Conservation (phyloP, 2,113 vertebrate genomes). For the Hippocampus barbouri region DNA sequence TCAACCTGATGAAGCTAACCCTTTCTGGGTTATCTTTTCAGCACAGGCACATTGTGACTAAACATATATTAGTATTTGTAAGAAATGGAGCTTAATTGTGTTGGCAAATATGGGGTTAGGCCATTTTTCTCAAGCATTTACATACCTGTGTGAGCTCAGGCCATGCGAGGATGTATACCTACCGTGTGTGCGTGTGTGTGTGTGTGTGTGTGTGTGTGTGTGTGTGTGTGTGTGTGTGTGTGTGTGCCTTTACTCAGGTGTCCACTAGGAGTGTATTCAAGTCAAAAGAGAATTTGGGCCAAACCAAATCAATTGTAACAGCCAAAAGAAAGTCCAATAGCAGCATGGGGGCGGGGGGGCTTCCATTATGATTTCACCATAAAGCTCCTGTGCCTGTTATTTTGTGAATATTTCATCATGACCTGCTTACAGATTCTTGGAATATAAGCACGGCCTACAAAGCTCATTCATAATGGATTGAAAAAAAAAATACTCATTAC, state of each 20-base stretch:
- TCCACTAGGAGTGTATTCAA: conserved; percentile 6
- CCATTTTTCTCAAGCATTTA: conserved; percentile 1
- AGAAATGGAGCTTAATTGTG: not conserved
- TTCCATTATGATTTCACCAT: not conserved
- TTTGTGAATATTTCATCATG: not conserved
- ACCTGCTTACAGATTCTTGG: not conserved
- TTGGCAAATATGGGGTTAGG: conserved; percentile 1
- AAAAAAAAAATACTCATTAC: not conserved
- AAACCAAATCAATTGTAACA: not conserved
- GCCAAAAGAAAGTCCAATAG: not conserved
- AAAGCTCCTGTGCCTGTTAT: not conserved
- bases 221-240: too few relatives aligned
- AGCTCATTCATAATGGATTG: not conserved
- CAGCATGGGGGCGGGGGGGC: not conserved
- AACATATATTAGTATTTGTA: not conserved
- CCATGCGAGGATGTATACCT: not conserved
- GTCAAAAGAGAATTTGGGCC: not conserved
- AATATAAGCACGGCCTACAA: not conserved
- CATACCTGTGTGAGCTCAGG: not conserved
- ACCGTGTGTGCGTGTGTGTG: not conserved
- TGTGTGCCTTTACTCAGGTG: conserved; percentile 1
- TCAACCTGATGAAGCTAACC: conserved; percentile 6
- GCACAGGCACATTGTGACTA: conserved; percentile 1
- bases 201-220: not conserved
- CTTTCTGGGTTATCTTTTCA: conserved; percentile 7